A percentile compares a stretch with the other conserved stretches of the same genome.
Evolutionary conservation across 2,888 invertebrate genomes (phyloP).

Genomic region (Monoplex corrugatus): DNA sequence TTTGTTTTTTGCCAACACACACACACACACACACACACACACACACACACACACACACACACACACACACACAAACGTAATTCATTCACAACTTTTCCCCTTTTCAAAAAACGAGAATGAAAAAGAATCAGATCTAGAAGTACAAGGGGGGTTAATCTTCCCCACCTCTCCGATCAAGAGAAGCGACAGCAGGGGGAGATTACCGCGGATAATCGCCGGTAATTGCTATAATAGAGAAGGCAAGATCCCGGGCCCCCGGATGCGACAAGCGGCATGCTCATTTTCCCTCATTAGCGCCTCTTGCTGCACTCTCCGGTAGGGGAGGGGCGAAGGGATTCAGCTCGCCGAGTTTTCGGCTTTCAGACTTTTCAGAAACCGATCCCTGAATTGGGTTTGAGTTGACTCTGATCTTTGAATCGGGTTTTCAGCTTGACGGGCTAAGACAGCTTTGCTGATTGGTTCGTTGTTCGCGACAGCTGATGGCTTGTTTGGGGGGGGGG

Average conservation of each 20-base stretch:
- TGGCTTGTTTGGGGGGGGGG: not conserved
- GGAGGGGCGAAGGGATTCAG: not conserved
- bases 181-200: constrained; percentile 47
- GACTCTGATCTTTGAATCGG: not conserved
- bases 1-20: not conserved
- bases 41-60: not conserved
- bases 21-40: not conserved
- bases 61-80: not conserved
- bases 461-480: not conserved
- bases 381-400: not conserved
- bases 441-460: not conserved
- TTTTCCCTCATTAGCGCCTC: constrained; percentile 48
- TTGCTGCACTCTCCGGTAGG: constrained; percentile 25
- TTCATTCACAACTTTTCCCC: not conserved
- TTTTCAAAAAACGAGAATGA: not conserved
- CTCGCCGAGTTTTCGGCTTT: not conserved
- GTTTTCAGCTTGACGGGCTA: not conserved
- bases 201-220: constrained; percentile 47
- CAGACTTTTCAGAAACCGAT: not conserved
- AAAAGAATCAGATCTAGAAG: not conserved
- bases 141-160: not conserved
- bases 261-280: constrained; percentile 47
- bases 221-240: constrained; percentile 45
- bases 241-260: not conserved
- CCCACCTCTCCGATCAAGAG: constrained; percentile 12